Evolutionary conservation across 1,140 invertebrate species (phyloP).

Genomic region (Varroa destructor): DNA sequence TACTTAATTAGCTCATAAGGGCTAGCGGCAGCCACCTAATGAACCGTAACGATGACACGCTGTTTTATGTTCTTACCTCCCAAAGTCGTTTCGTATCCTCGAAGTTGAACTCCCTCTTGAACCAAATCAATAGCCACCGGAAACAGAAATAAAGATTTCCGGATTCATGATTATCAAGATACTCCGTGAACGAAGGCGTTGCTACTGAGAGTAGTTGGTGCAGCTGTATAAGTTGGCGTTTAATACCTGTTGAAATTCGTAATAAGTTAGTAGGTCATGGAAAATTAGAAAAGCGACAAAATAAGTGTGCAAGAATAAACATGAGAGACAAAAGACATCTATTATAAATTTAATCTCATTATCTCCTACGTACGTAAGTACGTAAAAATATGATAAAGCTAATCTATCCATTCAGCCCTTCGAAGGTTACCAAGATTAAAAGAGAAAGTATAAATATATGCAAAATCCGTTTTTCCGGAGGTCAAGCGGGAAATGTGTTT

Average conservation of each 20-base stretch:
- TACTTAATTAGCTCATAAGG: too few species aligned
- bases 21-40: too few species aligned
- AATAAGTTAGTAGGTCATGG: slow-evolving; percentile 29
- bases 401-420: too few species aligned
- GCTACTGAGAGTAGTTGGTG: slow-evolving; percentile 63
- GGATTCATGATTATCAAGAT: slow-evolving; percentile 67
- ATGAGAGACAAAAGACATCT: slow-evolving; percentile 22
- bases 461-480: too few species aligned
- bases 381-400: not conserved
- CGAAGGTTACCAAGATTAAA: too few species aligned
- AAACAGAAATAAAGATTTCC: slow-evolving; percentile 99
- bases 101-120: slow-evolving; percentile 52
- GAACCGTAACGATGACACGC: too few species aligned
- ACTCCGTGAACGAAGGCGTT: slow-evolving; percentile 68
- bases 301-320: slow-evolving; percentile 26
- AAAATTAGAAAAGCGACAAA: slow-evolving; percentile 13
- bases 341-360: not conserved
- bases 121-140: slow-evolving; percentile 55
- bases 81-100: slow-evolving; percentile 46
- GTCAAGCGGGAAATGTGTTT: slow-evolving; percentile 36
- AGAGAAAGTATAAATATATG: too few species aligned
- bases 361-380: not conserved
- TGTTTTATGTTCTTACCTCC: slow-evolving; percentile 43
- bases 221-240: slow-evolving; percentile 71
- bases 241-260: slow-evolving; percentile 68